Conservation (phyloP, 2,113 vertebrate species). For the Nerophis ophidion region DNA sequence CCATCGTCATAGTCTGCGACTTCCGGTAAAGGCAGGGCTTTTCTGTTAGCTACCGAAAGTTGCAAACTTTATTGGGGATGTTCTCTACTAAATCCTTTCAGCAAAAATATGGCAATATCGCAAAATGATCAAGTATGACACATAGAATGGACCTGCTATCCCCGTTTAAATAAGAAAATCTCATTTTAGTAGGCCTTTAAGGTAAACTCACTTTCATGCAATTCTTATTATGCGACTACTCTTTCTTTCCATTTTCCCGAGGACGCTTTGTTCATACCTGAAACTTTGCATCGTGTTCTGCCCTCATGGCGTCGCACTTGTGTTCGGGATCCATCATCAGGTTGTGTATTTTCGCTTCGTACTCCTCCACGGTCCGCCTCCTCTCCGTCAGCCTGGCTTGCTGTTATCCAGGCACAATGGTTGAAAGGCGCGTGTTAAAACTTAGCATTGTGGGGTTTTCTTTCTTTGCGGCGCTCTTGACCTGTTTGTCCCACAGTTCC, state of each 20-base stretch:
- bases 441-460: background rate
- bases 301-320: constrained; percentile 63
- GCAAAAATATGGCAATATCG: too few relatives aligned
- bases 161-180: too few relatives aligned
- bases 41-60: too few relatives aligned
- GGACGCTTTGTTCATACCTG: constrained; percentile 64
- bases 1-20: too few relatives aligned
- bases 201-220: too few relatives aligned
- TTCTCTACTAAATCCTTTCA: too few relatives aligned
- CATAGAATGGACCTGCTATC: too few relatives aligned
- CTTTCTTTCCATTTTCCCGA: background rate
- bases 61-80: too few relatives aligned
- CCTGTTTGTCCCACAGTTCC: constrained; percentile 62
- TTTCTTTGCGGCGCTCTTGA: constrained; percentile 34
- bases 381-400: constrained; percentile 63
- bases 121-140: too few relatives aligned
- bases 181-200: too few relatives aligned
- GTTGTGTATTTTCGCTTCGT: constrained; percentile 63
- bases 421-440: background rate
- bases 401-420: constrained; percentile 42
- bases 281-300: constrained; percentile 66
- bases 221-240: too few relatives aligned
- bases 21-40: too few relatives aligned
- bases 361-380: constrained; percentile 68
- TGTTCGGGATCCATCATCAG: constrained; percentile 64